phyloP scores from a whole-genome alignment of 2,113 vertebrate genomes.

The Ovis aries region ARS-UI_Ramb_v3.0 NC_056075.1:3662501-3663000 shows the following conservation, averaged over 20 bases:
- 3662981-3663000: neutral
- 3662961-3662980: neutral
- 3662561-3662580: too few relatives aligned
- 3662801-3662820: neutral
- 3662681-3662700: neutral
- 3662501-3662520: too few relatives aligned
- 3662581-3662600: too few relatives aligned
- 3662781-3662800: neutral
- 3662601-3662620: too few relatives aligned
- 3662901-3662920: neutral
- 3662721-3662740: rapidly evolving
- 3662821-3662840: neutral
- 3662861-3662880: neutral
- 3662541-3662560: too few relatives aligned
- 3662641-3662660: neutral
- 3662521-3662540: too few relatives aligned
- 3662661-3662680: neutral
- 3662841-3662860: neutral
- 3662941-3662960: neutral
- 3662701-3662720: neutral
- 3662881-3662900: neutral
- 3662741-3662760: neutral
- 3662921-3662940: neutral
- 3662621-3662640: too few relatives aligned
- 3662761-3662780: neutral